Base-by-base conservation (phyloP, 2,113 vertebrate genomes). In the Neolamprologus brichardi region DNA sequence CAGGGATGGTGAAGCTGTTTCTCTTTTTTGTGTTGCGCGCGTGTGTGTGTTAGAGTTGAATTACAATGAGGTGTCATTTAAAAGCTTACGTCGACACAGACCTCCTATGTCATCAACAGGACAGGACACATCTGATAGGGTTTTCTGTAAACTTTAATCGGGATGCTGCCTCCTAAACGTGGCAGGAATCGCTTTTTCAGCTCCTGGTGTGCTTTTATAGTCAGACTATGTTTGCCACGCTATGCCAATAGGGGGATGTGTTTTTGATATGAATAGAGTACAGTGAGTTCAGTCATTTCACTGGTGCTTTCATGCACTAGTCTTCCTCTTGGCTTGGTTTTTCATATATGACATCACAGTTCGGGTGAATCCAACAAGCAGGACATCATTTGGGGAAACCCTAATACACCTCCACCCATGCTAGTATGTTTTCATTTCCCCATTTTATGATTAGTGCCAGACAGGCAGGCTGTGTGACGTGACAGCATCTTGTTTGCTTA, bases 381-480 rank as follows among this genome's bases (percentile, higher is more conserved):
- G 51, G 81, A 51, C 72, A 34, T 83, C 25, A 72, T 77, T 79
- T 89, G 91, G 94, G 93, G 93, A 94, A 91, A 89, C 89, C 90
- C 93, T 93, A 13, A 78, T 83, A 13, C 30, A 67, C 53, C 90
- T 64, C 84, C 87, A 75, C 84, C 81, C 85, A 17, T 34, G 18
- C 60, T 84, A 4, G 1, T 52, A 72, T 87, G 78, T 85, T 94
- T 86, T 95, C 94, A 90, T 84, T 94, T 94, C 93, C 90, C 79
- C 72, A 67, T 94, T 94, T 93, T 91, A 67, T 37, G 3, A 90
- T 34, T 82, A 83, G 41, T 64, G 62, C 49, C 39, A 93, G 79
- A 92, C 87, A 84, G 80, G 62, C 23, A 78, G 51, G 58, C 64
- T 49, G 12, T 72, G 84, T 88, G 80, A 88, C 6, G 75, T 84